Percentiles rank a stretch among this genome's conserved stretches.
phyloP scores from a whole-genome alignment of 2,888 invertebrate genomes.

The Cistogaster globosa region DNA sequence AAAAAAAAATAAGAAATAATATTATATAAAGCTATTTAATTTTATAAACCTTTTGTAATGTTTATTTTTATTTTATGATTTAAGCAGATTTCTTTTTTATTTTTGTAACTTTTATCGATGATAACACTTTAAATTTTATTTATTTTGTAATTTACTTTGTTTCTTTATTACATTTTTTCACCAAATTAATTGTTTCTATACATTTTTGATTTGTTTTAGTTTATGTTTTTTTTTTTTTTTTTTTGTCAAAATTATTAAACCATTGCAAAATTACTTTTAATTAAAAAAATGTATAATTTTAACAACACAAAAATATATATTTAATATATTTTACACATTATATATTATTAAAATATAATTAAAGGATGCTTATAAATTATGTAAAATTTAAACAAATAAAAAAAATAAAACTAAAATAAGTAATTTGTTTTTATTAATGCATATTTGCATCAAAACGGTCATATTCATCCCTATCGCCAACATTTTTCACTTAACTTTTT shows the following conservation, averaged over 20 bases:
- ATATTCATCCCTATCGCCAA: too few relatives aligned
- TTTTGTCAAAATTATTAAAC: conserved; percentile 31
- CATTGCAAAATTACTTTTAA: conserved; percentile 49
- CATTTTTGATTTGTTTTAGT: conserved; percentile 27
- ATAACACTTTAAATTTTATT: not conserved
- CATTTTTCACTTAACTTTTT: too few relatives aligned
- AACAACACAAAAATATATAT: conserved; percentile 58
- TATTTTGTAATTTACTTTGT: not conserved
- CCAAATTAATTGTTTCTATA: conserved; percentile 1
- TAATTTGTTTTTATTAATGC: not conserved
- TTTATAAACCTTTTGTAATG: conserved; percentile 36
- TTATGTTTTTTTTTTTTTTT: too few relatives aligned
- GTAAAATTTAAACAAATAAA: conserved; percentile 78
- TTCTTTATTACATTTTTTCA: not conserved
- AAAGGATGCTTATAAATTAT: conserved; percentile 79
- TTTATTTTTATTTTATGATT: conserved; percentile 41
- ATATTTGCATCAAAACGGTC: not conserved
- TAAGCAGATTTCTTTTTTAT: conserved; percentile 21
- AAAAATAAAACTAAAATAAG: conserved; percentile 75
- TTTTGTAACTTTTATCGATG: not conserved
- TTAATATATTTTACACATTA: conserved; percentile 63
- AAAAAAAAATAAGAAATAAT: conserved; percentile 13
- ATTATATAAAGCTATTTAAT: conserved; percentile 25
- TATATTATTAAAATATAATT: conserved; percentile 63
- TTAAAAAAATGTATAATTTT: conserved; percentile 71